These are phyloP conservation scores for Microctonus hyperodae DNA, from an alignment of 2,888 invertebrate species.

Conservation along the genomic window DNA sequence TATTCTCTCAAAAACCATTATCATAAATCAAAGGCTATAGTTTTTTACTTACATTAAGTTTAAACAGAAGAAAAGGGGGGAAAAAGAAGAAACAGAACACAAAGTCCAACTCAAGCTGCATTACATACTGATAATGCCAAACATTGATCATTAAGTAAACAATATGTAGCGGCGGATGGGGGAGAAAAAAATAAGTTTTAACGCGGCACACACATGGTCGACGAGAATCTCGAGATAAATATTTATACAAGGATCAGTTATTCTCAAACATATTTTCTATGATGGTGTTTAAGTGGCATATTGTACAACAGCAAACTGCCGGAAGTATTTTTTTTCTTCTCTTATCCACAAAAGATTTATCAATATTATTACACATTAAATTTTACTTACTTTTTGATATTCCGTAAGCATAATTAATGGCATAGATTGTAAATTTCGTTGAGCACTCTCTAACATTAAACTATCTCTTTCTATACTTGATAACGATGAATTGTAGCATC, in stretches of 20 bases:
- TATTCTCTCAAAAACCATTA: neutral
- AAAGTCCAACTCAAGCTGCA: neutral
- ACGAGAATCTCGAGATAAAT: conserved; percentile 42
- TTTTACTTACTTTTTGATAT: conserved; percentile 78
- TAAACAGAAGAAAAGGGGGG: neutral
- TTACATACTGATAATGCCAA: neutral
- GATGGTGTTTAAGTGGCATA: neutral
- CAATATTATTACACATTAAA: neutral
- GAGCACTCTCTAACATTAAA: conserved; percentile 93
- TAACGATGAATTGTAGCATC: conserved; percentile 92
- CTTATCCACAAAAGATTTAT: neutral
- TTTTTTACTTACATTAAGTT: neutral
- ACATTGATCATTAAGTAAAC: neutral
- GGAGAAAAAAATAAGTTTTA: neutral
- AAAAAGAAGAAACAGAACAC: neutral
- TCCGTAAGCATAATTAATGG: conserved; percentile 98
- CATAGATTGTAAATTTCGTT: conserved; percentile 92
- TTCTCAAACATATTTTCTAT: conserved; percentile 31
- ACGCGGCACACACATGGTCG: conserved; percentile 31
- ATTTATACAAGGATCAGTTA: conserved; percentile 46
- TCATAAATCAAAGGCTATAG: neutral
- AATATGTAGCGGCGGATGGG: neutral
- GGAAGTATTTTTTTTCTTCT: neutral
- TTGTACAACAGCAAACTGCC: neutral
- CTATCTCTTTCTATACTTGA: conserved; percentile 78